Base-by-base conservation (phyloP, 2,113 vertebrate genomes). In the Antechinus stuartii region DNA sequence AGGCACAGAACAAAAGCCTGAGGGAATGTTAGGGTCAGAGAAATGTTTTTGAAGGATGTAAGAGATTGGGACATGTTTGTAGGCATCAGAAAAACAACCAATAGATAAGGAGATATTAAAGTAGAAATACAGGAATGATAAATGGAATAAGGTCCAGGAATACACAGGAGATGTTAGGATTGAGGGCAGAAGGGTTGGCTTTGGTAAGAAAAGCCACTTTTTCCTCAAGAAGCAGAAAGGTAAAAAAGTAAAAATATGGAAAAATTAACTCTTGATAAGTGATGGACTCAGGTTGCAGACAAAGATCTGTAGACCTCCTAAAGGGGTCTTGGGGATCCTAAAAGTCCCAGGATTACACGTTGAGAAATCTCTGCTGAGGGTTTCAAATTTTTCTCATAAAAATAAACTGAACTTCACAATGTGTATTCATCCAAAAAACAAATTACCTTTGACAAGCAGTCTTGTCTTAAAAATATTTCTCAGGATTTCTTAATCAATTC, bases 371-470 rank as follows among this genome's bases (percentile, higher is more conserved):
- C 9, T 57, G 9, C 56, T 27, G 7, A 9, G 1, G 10, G 56
- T 57, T 27, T 57, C 25, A 57, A 94, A 94, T 89, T 90, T 96
- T 55, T 91, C n/a, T 47, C 46, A 95, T 56, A 93, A 96, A 95
- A 90, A 6, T 91, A 90, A 94, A 46, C 52, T 68, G 55, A 68
- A 68, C 47, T 92, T 89, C 50, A 61, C 4, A 92, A 91, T 46
- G 61, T 12, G 4, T 52, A 57, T 91, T 90, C 7, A 57, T 9
- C 56, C 56, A 57, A 57, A 57, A 27, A 57, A 57, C 8, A 52
- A 57, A 25, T 57, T 92, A 42, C 52, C 94, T 49, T 89, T 93
- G 25, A 35, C 56, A 91, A 9, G 92, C 89, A 61, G 94, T 27
- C 49, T 89, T 61, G 84, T 92, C 89, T 84, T 94, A 93, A 49